These are phyloP conservation scores for Toxonevra muliebris DNA, from an alignment of 2,888 invertebrate genomes.

Conservation along the genomic window DNA sequence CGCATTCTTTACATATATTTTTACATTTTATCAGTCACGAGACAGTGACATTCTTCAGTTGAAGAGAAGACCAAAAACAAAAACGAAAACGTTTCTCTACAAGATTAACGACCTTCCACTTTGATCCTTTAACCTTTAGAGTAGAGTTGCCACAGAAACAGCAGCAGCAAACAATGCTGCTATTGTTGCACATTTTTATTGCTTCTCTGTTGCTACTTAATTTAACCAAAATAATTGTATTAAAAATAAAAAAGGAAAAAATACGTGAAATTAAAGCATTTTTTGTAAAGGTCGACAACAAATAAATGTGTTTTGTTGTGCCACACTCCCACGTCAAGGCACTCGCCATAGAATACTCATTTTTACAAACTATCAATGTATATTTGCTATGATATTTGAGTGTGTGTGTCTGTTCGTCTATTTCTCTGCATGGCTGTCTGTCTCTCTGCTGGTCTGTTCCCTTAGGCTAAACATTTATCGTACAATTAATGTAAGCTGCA, in stretches of 20 bases:
- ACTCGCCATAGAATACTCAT: not conserved
- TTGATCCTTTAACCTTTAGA: conserved; percentile 9
- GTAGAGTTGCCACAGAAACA: not conserved
- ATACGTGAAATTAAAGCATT: not conserved
- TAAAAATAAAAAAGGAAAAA: not conserved
- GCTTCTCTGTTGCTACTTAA: not conserved
- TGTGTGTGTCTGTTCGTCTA: not conserved
- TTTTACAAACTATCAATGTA: not conserved
- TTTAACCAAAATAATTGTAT: conserved; percentile 17
- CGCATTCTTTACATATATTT: conserved; percentile 18
- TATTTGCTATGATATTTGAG: not conserved
- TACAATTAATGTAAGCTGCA: conserved; percentile 29
- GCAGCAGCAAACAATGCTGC: not conserved
- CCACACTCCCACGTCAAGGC: not conserved
- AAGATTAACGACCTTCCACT: conserved; percentile 17
- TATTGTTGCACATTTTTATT: conserved; percentile 1
- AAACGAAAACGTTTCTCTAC: not conserved
- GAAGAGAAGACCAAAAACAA: not conserved
- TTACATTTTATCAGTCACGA: conserved; percentile 9
- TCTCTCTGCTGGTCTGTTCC: not conserved
- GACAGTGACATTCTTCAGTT: conserved; percentile 3
- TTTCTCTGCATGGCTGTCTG: not conserved
- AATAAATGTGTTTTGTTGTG: not conserved
- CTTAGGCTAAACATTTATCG: conserved; percentile 31
- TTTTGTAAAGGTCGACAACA: not conserved